phyloP scores from a whole-genome alignment of 2,797 vertebrate genomes.

The Enteromius unitaeniatus region DNA sequence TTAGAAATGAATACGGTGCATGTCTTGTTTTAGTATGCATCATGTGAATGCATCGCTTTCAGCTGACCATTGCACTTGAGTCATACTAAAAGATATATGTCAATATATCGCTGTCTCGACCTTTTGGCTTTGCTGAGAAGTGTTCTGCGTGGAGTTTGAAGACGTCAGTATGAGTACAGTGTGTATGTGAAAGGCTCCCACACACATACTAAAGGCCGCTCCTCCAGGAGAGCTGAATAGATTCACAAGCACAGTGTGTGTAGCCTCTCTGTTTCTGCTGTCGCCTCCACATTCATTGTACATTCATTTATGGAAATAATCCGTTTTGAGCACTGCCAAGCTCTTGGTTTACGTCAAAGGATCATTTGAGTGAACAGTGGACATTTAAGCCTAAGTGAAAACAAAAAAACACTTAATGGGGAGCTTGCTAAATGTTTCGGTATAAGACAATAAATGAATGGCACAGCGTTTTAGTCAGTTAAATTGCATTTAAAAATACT shows the following conservation, averaged over 20 bases:
- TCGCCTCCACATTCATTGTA: constrained; percentile 16
- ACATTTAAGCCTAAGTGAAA: background rate
- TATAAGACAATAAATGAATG: background rate
- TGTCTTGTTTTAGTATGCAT: background rate
- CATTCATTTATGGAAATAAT: constrained; percentile 47
- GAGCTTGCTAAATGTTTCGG: background rate
- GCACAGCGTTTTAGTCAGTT: background rate
- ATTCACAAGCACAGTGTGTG: constrained; percentile 7
- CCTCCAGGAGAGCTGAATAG: background rate
- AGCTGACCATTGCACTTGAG: background rate
- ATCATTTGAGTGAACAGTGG: background rate
- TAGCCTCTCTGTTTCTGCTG: constrained; percentile 33
- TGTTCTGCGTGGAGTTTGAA: background rate
- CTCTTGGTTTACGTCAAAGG: constrained; percentile 25
- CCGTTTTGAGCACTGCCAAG: constrained; percentile 1
- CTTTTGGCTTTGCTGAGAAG: constrained; percentile 2
- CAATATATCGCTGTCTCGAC: no score
- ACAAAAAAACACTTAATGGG: background rate
- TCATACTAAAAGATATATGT: background rate
- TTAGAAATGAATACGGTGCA: background rate
- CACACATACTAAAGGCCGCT: constrained; percentile 10
- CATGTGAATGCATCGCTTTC: constrained; percentile 12
- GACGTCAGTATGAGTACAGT: constrained; percentile 20
- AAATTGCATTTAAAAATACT: background rate
- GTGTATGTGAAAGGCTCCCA: constrained; percentile 6